Conservation (phyloP, 2,888 invertebrate genomes). For the Penaeus monodon region DNA sequence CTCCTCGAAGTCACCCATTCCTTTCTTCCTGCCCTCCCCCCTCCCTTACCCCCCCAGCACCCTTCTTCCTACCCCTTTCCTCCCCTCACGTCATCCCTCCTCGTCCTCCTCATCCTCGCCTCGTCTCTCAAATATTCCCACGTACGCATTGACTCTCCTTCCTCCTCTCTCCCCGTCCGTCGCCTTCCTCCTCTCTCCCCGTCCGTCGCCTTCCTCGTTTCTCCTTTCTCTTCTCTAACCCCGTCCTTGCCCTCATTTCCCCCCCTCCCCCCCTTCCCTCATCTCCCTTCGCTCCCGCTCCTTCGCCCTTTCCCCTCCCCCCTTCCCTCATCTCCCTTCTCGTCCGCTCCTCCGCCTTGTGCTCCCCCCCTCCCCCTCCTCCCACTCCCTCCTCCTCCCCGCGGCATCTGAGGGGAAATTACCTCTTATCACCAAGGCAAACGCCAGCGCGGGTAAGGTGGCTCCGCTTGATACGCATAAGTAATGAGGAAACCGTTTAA, state of each 20-base stretch:
- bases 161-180: not conserved
- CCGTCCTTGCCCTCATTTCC: not conserved
- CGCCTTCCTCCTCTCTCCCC: not conserved
- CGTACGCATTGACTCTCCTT: too few relatives aligned
- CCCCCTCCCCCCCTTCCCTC: not conserved
- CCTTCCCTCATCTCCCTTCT: not conserved
- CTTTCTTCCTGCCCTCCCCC: too few relatives aligned
- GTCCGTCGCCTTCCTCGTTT: not conserved
- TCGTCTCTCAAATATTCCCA: not conserved
- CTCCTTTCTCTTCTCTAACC: not conserved
- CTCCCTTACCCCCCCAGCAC: too few relatives aligned
- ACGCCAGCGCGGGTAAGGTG: conserved; percentile 20
- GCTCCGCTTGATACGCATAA: conserved; percentile 21
- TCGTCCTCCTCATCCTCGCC: not conserved
- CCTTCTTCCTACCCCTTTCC: too few relatives aligned
- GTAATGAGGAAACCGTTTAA: conserved; percentile 18
- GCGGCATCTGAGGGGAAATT: conserved; percentile 24
- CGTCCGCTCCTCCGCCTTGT: not conserved
- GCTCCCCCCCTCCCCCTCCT: not conserved
- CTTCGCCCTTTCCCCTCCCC: not conserved
- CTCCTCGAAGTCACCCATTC: too few relatives aligned
- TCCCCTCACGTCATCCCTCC: not conserved
- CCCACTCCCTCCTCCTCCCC: not conserved
- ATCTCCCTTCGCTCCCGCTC: not conserved
- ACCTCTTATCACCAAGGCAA: conserved; percentile 28